A percentile compares a stretch with the other conserved stretches of the same genome.
phyloP scores from a whole-genome alignment of 2,888 invertebrate species.

The Idaea straminata region DNA sequence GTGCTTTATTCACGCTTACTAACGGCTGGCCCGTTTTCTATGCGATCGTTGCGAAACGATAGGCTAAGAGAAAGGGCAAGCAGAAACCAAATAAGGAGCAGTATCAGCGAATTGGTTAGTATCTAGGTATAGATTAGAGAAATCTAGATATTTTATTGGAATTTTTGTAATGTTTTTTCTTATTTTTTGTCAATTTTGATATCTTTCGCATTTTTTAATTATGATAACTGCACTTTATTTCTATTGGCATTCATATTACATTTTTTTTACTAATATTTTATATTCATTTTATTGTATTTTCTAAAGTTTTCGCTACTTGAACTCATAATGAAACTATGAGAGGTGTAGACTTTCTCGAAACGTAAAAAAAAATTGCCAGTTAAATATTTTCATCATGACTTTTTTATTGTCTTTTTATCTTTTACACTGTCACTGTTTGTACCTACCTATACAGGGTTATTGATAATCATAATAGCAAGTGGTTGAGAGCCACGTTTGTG shows the following conservation, averaged over 20 bases:
- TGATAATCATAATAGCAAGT: too few relatives aligned
- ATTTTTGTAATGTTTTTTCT: slow-evolving; percentile 6
- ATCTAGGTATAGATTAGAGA: slow-evolving; percentile 36
- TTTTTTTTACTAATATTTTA: not conserved
- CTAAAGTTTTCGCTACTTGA: too few relatives aligned
- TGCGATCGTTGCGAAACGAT: slow-evolving; percentile 18
- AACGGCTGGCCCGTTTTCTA: slow-evolving; percentile 41
- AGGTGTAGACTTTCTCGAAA: too few relatives aligned
- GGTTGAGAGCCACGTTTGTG: too few relatives aligned
- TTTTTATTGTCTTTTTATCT: too few relatives aligned
- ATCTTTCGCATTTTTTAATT: slow-evolving; percentile 2
- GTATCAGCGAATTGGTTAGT: slow-evolving; percentile 79
- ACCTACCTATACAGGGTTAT: too few relatives aligned
- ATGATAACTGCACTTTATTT: not conserved
- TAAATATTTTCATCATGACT: too few relatives aligned
- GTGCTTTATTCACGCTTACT: slow-evolving; percentile 63
- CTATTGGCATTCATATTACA: not conserved
- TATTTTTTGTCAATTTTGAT: slow-evolving; percentile 4
- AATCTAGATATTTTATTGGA: slow-evolving; percentile 3
- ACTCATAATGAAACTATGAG: too few relatives aligned
- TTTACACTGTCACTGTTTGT: too few relatives aligned
- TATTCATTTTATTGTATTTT: not conserved
- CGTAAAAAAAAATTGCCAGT: too few relatives aligned
- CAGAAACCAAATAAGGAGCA: slow-evolving; percentile 66
- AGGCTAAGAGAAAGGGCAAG: slow-evolving; percentile 57